These are phyloP conservation scores for Phytoseiulus persimilis DNA, from an alignment of 2,888 invertebrate genomes.

Conservation along the genomic window DNA sequence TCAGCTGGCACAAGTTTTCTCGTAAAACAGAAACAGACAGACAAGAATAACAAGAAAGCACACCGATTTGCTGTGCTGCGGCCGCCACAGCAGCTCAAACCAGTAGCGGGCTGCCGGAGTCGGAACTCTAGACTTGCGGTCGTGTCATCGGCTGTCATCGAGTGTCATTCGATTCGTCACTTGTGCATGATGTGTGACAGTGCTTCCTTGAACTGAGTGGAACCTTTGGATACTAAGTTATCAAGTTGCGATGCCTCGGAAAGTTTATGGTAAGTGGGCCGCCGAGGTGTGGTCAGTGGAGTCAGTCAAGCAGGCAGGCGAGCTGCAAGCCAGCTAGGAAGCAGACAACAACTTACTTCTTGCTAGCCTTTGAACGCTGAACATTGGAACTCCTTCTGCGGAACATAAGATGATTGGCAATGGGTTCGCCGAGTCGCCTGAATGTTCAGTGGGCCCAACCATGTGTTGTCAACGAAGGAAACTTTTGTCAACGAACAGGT, in stretches of 20 bases:
- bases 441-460: neutral
- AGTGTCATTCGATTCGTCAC: neutral
- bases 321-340: neutral
- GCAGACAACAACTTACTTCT: neutral
- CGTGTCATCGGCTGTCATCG: neutral
- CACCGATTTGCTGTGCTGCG: neutral
- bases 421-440: neutral
- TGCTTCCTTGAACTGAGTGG: neutral
- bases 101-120: neutral
- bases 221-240: neutral
- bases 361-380: neutral
- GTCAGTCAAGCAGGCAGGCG: neutral
- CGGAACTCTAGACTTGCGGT: neutral
- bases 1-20: constrained; percentile 11
- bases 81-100: neutral
- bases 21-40: neutral
- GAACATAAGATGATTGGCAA: neutral
- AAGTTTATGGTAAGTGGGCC: constrained; percentile 5
- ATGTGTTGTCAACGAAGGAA: neutral
- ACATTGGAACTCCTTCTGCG: neutral
- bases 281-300: neutral
- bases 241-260: neutral
- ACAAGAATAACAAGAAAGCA: neutral
- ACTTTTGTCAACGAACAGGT: neutral
- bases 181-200: neutral